These are phyloP conservation scores for Synanceia verrucosa DNA, from an alignment of 2,797 vertebrate species.

Conservation along the genomic window DNA sequence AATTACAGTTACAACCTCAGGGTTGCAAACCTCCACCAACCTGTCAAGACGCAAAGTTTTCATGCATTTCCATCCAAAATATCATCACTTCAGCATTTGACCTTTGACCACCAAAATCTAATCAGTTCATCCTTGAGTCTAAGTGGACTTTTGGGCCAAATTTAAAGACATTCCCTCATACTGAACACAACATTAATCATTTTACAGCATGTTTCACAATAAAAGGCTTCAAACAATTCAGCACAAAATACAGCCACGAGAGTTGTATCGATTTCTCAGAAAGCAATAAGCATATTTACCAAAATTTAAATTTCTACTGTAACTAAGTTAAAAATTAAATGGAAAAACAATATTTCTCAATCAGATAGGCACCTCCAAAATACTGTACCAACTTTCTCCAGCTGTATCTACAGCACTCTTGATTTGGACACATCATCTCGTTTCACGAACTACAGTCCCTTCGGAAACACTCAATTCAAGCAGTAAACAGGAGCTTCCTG, in stretches of 20 bases:
- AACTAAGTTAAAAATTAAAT: background rate
- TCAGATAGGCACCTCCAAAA: too few species aligned
- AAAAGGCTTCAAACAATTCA: too few species aligned
- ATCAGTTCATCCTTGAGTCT: background rate
- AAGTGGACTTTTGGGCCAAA: background rate
- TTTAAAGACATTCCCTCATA: background rate
- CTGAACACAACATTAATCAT: too few species aligned
- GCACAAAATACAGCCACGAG: background rate
- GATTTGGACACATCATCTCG: constrained; percentile 52
- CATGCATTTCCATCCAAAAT: background rate
- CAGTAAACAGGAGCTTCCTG: constrained; percentile 54
- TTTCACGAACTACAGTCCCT: constrained; percentile 51
- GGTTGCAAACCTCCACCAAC: background rate
- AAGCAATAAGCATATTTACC: background rate
- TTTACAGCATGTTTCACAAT: too few species aligned
- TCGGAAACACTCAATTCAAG: constrained; percentile 57
- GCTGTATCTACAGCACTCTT: constrained; percentile 39
- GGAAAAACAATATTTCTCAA: too few species aligned
- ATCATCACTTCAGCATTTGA: background rate
- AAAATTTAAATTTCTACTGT: background rate
- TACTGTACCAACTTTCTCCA: background rate
- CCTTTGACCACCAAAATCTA: background rate
- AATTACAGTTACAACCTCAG: background rate
- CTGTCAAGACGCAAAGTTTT: background rate
- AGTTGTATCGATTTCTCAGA: too few species aligned